Evolutionary conservation across 2,113 vertebrate genomes (phyloP).

Genomic region (Rhinolophus sinicus): DNA sequence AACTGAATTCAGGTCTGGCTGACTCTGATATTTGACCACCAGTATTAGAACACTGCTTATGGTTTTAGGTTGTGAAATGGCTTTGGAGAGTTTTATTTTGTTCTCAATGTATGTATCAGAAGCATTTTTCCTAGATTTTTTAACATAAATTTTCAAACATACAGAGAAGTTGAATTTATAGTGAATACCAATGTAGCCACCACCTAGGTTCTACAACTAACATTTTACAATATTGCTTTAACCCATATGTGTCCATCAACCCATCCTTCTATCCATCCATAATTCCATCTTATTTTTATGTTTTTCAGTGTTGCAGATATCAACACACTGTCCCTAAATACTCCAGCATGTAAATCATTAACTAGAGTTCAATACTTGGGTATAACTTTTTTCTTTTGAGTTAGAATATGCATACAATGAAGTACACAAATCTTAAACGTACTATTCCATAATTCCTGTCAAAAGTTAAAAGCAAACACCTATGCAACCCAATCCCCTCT

Average conservation of each 20-base stretch:
- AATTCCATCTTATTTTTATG: neutral
- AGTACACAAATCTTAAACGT: neutral
- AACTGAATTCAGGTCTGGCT: neutral
- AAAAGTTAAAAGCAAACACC: neutral
- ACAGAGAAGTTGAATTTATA: neutral
- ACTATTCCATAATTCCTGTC: neutral
- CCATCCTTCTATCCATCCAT: neutral
- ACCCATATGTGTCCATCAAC: neutral
- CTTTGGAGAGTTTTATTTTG: neutral
- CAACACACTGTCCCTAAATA: neutral
- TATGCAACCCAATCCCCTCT: neutral
- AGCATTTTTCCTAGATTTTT: neutral
- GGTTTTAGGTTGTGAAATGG: neutral
- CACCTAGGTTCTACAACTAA: neutral
- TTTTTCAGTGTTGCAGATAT: neutral
- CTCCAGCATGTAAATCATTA: neutral
- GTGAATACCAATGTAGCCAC: neutral
- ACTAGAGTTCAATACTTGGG: neutral
- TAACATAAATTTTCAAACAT: neutral
- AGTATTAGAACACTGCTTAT: neutral
- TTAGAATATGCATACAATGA: neutral
- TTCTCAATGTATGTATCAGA: neutral
- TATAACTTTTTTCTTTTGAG: neutral
- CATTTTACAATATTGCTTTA: neutral
- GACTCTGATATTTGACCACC: neutral